Base-by-base conservation (phyloP, 2,888 invertebrate species). In the Clunio marinus region DNA sequence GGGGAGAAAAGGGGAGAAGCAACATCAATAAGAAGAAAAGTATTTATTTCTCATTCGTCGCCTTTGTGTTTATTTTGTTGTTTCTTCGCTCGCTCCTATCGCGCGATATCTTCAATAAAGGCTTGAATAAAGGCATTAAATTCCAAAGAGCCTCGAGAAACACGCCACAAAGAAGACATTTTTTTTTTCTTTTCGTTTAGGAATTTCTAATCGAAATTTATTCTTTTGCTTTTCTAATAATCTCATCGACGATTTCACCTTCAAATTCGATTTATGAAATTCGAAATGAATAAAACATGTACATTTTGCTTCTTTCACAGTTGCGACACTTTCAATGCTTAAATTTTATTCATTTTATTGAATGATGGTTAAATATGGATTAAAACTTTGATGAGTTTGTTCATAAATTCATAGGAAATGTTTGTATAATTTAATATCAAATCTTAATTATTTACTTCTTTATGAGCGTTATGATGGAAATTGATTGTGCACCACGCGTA, bases 171-270 rank as follows among this genome's bases (percentile, higher is more conserved):
- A n/a, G n/a, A n/a, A n/a, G n/a, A n/a, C n/a, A n/a, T n/a, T n/a
- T n/a, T n/a, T n/a, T n/a, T n/a, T n/a, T n/a, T n/a, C n/a, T 32
- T 32, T 32, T 32, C 35, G 13, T 51, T 51, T 22, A 51, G 51
- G 51, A 51, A 51, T 51, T 51, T 51, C 51, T 51, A 41, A 41
- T 41, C 41, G 41, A 41, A 41, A 41, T 41, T 41, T 41, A 41
- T 41, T 41, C 41, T 15, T 41, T 41, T 41, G 2, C 15, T 10
- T 41, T 22, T 8, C 22, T 51, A 51, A 51, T 51, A 51, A 51
- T 51, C 51, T 51, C 22, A 51, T 51, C 51, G 51, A 51, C 41
- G 51, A 51, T 51, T 51, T 51, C 51, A 51, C 51, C 51, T 51
- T 22, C 22, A 51, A 51, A 51, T 51, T 13, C 51, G 51, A 51